phyloP scores from a whole-genome alignment of 2,888 invertebrate species.

The Drosophila siamana region DNA sequence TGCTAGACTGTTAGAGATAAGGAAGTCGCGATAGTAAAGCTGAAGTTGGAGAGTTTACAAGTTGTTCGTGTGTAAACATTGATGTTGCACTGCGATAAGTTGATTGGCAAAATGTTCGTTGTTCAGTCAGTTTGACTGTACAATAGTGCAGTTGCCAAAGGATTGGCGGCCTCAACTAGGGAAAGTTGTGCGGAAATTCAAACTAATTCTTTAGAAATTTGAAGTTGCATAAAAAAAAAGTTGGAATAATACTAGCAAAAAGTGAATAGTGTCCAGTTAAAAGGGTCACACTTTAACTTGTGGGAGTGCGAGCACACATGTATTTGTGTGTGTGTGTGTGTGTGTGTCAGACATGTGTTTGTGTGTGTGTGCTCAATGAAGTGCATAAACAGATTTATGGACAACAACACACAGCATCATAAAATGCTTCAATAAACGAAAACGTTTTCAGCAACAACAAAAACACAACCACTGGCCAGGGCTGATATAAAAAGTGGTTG shows the following conservation, averaged over 20 bases:
- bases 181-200: not conserved
- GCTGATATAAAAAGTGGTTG: conserved; percentile 68
- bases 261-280: not conserved
- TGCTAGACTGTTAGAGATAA: too few relatives aligned
- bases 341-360: not conserved
- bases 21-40: not conserved
- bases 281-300: conserved; percentile 26
- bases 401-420: conserved; percentile 69
- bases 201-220: not conserved
- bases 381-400: conserved; percentile 78
- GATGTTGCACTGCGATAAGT: not conserved
- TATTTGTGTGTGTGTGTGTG: conserved; percentile 2
- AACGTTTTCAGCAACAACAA: conserved; percentile 64
- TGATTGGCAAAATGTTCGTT: not conserved
- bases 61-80: not conserved
- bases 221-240: not conserved
- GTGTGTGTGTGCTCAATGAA: conserved; percentile 62
- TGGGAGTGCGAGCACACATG: conserved; percentile 3
- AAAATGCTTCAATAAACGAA: conserved; percentile 77
- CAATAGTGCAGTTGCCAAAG: not conserved
- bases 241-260: not conserved
- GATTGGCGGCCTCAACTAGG: not conserved
- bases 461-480: conserved; percentile 41
- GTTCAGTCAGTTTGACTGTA: not conserved
- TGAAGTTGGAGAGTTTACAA: not conserved